Evolutionary conservation across 1,140 invertebrate species (phyloP).

Genomic region (Saccostrea echinata): DNA sequence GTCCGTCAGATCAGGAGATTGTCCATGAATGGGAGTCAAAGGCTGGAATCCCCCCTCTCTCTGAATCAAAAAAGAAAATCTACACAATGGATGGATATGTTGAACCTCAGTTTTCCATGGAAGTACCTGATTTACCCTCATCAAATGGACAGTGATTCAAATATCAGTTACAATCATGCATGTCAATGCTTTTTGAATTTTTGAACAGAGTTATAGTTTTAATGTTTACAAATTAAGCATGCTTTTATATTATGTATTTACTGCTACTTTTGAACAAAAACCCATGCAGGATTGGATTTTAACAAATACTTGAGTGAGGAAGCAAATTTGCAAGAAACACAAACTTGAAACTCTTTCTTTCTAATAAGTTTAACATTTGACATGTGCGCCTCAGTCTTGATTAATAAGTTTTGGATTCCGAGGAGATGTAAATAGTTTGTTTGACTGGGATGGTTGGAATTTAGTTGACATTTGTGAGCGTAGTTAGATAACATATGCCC

Average conservation of each 20-base stretch:
- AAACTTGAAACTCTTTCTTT: neutral
- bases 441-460: constrained; percentile 36
- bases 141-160: constrained; percentile 32
- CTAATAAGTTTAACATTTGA: neutral
- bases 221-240: neutral
- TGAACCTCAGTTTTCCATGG: constrained; percentile 67
- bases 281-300: neutral
- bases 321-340: neutral
- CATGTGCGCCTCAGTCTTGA: too few species aligned
- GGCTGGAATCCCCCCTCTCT: constrained; percentile 77
- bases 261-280: neutral
- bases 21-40: constrained; percentile 83
- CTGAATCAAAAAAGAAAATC: constrained; percentile 74
- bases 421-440: constrained; percentile 20
- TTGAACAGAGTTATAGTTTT: neutral
- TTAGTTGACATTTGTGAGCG: constrained; percentile 25
- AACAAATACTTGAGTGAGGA: neutral
- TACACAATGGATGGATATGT: constrained; percentile 69
- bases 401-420: neutral
- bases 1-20: constrained; percentile 85
- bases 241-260: neutral
- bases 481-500: constrained; percentile 26
- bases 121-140: constrained; percentile 65
- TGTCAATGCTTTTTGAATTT: neutral
- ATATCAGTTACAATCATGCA: neutral